Conservation (phyloP, 2,113 vertebrate species). For the Pipa parva region DNA sequence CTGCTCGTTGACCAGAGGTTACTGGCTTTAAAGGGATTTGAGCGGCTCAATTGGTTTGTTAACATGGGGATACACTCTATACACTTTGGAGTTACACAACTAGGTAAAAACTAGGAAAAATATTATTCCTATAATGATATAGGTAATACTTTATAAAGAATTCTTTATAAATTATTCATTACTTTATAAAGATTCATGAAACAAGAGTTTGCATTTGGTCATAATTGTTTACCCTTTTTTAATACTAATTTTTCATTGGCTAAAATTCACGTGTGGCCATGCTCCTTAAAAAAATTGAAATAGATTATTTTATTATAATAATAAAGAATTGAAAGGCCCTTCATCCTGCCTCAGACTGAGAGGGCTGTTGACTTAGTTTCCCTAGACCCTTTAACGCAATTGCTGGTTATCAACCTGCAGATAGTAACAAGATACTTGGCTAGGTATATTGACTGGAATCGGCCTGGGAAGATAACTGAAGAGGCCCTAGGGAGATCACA, state of each 20-base stretch:
- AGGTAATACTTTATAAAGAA: too few species aligned
- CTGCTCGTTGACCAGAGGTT: too few species aligned
- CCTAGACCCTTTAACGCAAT: conserved; percentile 13
- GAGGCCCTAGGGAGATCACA: conserved; percentile 21
- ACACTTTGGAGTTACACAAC: too few species aligned
- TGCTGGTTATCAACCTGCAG: conserved; percentile 25
- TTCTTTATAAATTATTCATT: too few species aligned
- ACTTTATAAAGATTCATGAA: too few species aligned
- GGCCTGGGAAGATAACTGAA: conserved; percentile 31
- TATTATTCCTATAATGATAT: too few species aligned
- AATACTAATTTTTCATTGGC: not conserved
- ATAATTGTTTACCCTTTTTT: too few species aligned
- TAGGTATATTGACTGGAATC: conserved; percentile 35
- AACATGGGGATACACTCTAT: too few species aligned
- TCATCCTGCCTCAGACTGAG: not conserved
- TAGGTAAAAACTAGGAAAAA: too few species aligned
- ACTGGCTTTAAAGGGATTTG: too few species aligned
- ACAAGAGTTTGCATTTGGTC: too few species aligned
- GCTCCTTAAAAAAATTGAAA: not conserved
- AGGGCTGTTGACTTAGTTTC: conserved; percentile 19
- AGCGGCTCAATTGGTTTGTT: too few species aligned
- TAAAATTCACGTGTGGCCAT: not conserved
- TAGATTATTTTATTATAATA: conserved; percentile 24
- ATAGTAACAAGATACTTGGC: conserved; percentile 40
- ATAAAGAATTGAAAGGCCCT: conserved; percentile 12